Conservation (phyloP, 2,888 invertebrate genomes). For the Anthrax anthrax region DNA sequence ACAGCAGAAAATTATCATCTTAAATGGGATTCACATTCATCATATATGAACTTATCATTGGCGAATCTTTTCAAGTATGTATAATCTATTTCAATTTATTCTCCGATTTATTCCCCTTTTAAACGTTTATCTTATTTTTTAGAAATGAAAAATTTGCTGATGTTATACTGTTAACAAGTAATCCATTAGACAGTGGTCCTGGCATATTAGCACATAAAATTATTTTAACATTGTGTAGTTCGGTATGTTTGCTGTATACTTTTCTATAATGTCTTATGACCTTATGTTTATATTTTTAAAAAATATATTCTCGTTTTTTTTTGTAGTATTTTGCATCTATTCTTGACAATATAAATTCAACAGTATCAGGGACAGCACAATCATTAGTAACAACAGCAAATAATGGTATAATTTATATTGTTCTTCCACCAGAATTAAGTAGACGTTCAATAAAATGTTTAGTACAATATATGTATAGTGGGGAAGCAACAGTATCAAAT, state of each 20-base stretch:
- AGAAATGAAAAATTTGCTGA: constrained; percentile 72
- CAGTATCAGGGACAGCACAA: constrained; percentile 6
- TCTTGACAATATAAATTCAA: constrained; percentile 28
- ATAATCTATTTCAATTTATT: neutral
- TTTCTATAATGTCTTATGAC: too few species aligned
- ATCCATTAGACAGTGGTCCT: constrained; percentile 43
- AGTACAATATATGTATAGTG: constrained; percentile 76
- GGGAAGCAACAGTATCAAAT: constrained; percentile 65
- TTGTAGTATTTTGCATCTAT: constrained; percentile 31
- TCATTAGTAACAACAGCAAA: neutral
- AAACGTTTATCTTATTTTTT: neutral
- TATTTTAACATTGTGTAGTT: constrained; percentile 69
- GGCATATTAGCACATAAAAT: constrained; percentile 76
- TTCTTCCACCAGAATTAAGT: constrained; percentile 67
- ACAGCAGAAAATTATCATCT: constrained; percentile 75
- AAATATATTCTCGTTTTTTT: neutral
- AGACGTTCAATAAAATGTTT: constrained; percentile 66
- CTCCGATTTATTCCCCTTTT: neutral
- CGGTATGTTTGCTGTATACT: constrained; percentile 20
- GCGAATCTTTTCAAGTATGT: constrained; percentile 46
- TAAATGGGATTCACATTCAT: constrained; percentile 77
- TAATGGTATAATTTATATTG: constrained; percentile 44
- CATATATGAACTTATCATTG: constrained; percentile 68
- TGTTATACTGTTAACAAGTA: constrained; percentile 56
- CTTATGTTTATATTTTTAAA: too few species aligned